Conservation (phyloP, 2,888 invertebrate genomes). For the Rapana venosa region DNA sequence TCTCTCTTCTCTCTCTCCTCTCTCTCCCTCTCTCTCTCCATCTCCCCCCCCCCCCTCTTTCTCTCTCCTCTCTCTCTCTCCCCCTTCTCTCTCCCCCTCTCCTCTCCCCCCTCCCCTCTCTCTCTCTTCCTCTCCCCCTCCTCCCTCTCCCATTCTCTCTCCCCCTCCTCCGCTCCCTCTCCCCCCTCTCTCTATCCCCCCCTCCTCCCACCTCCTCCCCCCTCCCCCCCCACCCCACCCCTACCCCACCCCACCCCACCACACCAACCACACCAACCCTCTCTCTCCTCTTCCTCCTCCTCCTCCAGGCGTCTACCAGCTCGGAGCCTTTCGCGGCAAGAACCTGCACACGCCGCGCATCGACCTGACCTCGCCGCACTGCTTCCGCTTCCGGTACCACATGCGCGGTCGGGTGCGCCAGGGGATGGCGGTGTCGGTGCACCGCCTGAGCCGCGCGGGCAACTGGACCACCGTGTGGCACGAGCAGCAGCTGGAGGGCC, state of each 20-base stretch:
- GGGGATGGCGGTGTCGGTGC: slow-evolving; percentile 54
- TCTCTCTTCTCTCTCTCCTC: background rate
- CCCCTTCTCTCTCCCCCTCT: no score
- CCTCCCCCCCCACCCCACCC: background rate
- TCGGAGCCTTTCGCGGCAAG: slow-evolving; percentile 45
- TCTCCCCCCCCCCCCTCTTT: background rate
- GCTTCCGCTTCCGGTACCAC: slow-evolving; percentile 70
- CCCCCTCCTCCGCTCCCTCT: no score
- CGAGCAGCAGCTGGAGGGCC: slow-evolving; percentile 33
- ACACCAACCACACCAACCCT: no score
- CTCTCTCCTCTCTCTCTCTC: no score
- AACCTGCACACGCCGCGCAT: slow-evolving; percentile 60
- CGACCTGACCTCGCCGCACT: slow-evolving; percentile 55
- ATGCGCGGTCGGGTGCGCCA: slow-evolving; percentile 57
- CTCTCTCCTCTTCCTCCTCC: no score
- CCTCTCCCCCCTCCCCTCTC: no score
- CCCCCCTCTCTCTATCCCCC: no score
- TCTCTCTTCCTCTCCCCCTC: no score
- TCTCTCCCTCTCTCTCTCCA: no score
- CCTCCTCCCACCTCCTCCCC: no score
- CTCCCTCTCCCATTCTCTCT: no score
- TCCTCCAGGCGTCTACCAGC: slow-evolving; percentile 45
- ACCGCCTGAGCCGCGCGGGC: slow-evolving; percentile 34
- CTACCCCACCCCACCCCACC: no score
- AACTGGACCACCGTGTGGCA: slow-evolving; percentile 20